These are phyloP conservation scores for Argyrosomus japonicus DNA, from an alignment of 2,113 vertebrate genomes.

Conservation along the genomic window DNA sequence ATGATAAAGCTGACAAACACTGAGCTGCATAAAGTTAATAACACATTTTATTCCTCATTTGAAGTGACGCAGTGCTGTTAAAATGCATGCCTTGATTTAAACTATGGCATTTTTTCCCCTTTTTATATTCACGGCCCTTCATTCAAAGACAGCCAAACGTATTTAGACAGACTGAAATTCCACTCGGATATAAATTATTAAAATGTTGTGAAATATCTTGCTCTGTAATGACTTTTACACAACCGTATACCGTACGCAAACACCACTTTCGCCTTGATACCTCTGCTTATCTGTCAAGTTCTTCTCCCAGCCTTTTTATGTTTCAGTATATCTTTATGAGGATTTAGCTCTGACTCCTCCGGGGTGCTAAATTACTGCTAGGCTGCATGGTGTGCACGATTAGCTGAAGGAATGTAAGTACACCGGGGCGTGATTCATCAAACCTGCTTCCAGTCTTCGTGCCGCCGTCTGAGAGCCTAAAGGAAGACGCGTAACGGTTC, in stretches of 20 bases:
- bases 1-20: slow-evolving; percentile 45
- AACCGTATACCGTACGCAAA: slow-evolving; percentile 18
- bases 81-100: slow-evolving; percentile 16
- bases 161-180: slow-evolving; percentile 23
- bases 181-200: slow-evolving; percentile 15
- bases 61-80: slow-evolving; percentile 24
- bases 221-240: slow-evolving; percentile 4
- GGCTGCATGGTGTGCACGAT: slow-evolving; percentile 39
- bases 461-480: slow-evolving; percentile 37
- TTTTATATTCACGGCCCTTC: slow-evolving; percentile 1
- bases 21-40: slow-evolving; percentile 39
- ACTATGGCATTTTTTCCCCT: neutral
- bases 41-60: slow-evolving; percentile 56
- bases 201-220: slow-evolving; percentile 1
- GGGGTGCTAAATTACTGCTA: slow-evolving; percentile 41
- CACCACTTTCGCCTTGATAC: slow-evolving; percentile 11
- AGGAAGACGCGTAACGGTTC: slow-evolving; percentile 40
- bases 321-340: slow-evolving; percentile 46
- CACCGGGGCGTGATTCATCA: slow-evolving; percentile 37
- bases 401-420: slow-evolving; percentile 44
- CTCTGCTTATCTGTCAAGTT: slow-evolving; percentile 36
- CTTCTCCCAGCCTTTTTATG: slow-evolving; percentile 38
- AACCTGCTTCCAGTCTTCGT: slow-evolving; percentile 29
- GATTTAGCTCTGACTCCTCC: slow-evolving; percentile 30
- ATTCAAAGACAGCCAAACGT: slow-evolving; percentile 1